Conservation (phyloP, 2,113 vertebrate genomes). For the Euleptes europaea region DNA sequence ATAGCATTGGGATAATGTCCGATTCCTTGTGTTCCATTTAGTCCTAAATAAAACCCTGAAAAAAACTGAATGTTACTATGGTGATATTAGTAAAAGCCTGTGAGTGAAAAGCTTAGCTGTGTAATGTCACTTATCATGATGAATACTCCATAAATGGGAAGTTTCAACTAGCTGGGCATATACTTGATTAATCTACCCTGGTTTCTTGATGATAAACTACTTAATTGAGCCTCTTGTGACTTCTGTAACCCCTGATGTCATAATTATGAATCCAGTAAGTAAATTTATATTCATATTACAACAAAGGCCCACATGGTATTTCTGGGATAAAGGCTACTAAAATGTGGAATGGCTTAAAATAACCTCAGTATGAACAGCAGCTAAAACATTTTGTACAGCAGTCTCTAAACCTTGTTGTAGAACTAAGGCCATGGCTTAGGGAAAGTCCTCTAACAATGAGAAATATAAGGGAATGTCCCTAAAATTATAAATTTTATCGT, state of each 20-base stretch:
- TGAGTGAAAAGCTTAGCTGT: slow-evolving; percentile 50
- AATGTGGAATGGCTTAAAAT: too few species aligned
- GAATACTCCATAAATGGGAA: background rate
- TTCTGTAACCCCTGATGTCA: background rate
- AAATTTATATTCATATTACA: background rate
- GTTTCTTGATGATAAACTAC: too few species aligned
- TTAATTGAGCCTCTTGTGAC: background rate
- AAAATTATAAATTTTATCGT: too few species aligned
- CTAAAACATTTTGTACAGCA: too few species aligned
- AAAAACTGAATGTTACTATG: slow-evolving; percentile 67
- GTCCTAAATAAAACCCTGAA: slow-evolving; percentile 71
- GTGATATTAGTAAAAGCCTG: slow-evolving; percentile 62
- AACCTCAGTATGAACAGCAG: too few species aligned
- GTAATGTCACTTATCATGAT: slow-evolving; percentile 65
- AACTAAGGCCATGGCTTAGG: too few species aligned
- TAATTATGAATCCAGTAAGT: background rate
- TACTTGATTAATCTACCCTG: background rate
- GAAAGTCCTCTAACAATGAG: too few species aligned
- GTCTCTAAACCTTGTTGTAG: too few species aligned
- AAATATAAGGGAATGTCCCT: too few species aligned
- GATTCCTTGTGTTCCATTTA: slow-evolving; percentile 70
- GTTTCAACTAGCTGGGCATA: background rate
- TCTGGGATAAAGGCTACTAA: too few species aligned
- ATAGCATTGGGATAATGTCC: slow-evolving; percentile 70
- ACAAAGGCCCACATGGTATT: background rate